A percentile compares a stretch with the other conserved stretches of the same genome.
These are phyloP conservation scores for Thera britannica DNA, from an alignment of 2,888 invertebrate genomes.

Conservation along the genomic window DNA sequence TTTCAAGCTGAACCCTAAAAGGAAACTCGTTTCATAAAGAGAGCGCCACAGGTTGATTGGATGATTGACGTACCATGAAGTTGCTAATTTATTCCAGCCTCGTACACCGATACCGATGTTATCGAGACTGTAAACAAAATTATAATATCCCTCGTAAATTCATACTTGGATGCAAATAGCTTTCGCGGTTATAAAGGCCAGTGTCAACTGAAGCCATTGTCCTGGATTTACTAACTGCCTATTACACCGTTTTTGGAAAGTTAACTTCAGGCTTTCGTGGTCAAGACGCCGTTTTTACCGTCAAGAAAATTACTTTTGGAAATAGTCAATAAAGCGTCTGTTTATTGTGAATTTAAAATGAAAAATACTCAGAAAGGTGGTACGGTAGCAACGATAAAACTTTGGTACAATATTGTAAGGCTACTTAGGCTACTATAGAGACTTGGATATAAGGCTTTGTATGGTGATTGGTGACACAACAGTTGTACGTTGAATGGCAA, in stretches of 20 bases:
- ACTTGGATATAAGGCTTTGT: too few relatives aligned
- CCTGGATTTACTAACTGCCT: not conserved
- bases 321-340: too few relatives aligned
- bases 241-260: not conserved
- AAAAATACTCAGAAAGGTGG: too few relatives aligned
- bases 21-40: conserved; percentile 42
- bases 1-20: conserved; percentile 38
- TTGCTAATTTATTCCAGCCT: conserved; percentile 55
- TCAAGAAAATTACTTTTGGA: too few relatives aligned
- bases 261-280: not conserved
- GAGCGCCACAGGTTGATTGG: conserved; percentile 68
- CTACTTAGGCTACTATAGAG: too few relatives aligned
- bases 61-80: conserved; percentile 73
- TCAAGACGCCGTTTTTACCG: too few relatives aligned
- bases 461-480: too few relatives aligned
- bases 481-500: too few relatives aligned
- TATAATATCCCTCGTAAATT: conserved; percentile 42
- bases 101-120: conserved; percentile 54
- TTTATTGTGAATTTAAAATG: too few relatives aligned
- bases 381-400: too few relatives aligned
- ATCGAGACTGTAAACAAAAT: conserved; percentile 63
- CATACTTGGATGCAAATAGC: conserved; percentile 32
- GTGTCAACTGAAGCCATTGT: conserved; percentile 8
- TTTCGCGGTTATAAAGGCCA: conserved; percentile 13
- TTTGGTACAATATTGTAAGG: too few relatives aligned